Evolutionary conservation across 2,888 invertebrate species (phyloP), one percentile per base, ranked within the genome.

Genomic region (Zygaena filipendulae): DNA sequence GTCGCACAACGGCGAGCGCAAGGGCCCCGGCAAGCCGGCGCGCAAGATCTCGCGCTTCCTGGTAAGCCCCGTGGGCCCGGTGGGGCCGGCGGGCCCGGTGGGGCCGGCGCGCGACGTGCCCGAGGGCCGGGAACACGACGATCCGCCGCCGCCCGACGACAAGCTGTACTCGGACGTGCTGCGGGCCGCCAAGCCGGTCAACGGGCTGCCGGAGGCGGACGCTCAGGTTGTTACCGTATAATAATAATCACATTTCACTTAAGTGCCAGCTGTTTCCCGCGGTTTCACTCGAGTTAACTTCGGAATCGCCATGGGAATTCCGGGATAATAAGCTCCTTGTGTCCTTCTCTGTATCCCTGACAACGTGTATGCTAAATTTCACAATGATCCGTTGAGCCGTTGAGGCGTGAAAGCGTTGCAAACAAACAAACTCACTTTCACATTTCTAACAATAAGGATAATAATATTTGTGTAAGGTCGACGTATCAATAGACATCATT

Each of bases 31-130:
- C n/a, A 84, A 84, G 43, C 83, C 84, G 25, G 81, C 82, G 21
- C 75, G 91, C 33, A 91, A 91, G 59, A 88, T 91, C 46, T 91
- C 91, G 14, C 77, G 91, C 32, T 92, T 92, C 68, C 82, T 91
- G 56, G 91, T 92, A 43, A 91, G 91, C 59, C 91, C 91, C 11
- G 91, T 91, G 2, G 81, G 9, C 11, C 8, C 25, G 18, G 13
- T 11, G 28, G 34, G 13, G 10, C 23, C 8, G 31, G 25, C 11
- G 32, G 29, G 4, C 49, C 55, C 11, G 55, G 54, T 32, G 16
- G 41, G 38, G 0, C 26, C 35, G n/a, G 29, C 33, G 11, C 37
- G 40, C 12, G 23, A 19, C 7, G 7, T 87, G 2, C 87, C 87
- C 2, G 67, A 84, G 7, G 83, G 83, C 20, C 33, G 75, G 80